Conservation (phyloP, 2,888 invertebrate genomes). For the Alloplasta piceator region DNA sequence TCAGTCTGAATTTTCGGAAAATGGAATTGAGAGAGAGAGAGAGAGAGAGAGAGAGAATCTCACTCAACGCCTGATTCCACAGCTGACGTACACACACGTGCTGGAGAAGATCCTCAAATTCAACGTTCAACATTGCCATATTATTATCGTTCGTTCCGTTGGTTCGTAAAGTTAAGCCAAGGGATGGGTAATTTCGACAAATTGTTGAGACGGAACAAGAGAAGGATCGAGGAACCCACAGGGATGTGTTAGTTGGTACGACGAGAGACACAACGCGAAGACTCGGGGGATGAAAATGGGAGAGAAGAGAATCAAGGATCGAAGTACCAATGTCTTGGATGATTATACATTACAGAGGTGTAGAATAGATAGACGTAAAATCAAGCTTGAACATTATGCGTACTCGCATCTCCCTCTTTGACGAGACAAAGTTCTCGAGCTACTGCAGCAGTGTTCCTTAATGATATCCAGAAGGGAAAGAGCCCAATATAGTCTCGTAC, state of each 20-base stretch:
- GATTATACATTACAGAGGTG: constrained; percentile 34
- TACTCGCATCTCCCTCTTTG: constrained; percentile 58
- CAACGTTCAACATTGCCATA: constrained; percentile 74
- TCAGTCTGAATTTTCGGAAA: not conserved
- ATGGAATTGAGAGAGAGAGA: not conserved
- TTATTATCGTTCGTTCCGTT: constrained; percentile 74
- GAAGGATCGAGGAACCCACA: constrained; percentile 5
- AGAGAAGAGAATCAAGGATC: constrained; percentile 26
- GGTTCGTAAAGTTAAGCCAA: constrained; percentile 65
- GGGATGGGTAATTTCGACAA: constrained; percentile 73
- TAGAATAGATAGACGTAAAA: constrained; percentile 44
- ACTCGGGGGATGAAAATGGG: constrained; percentile 17
- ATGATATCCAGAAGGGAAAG: not conserved
- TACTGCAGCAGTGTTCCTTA: constrained; percentile 11
- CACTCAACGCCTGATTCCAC: not conserved
- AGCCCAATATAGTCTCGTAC: constrained; percentile 8
- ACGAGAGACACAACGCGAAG: constrained; percentile 15
- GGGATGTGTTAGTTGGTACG: no score
- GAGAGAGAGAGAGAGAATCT: constrained; percentile 7
- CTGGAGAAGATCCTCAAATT: constrained; percentile 68
- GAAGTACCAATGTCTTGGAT: constrained; percentile 31
- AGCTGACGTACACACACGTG: constrained; percentile 23
- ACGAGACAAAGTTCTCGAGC: constrained; percentile 56
- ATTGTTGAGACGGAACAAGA: constrained; percentile 64
- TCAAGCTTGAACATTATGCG: constrained; percentile 22